A percentile compares a stretch with the other conserved stretches of the same genome.
phyloP scores from a whole-genome alignment of 2,113 vertebrate species.

The Barbus barbus region DNA sequence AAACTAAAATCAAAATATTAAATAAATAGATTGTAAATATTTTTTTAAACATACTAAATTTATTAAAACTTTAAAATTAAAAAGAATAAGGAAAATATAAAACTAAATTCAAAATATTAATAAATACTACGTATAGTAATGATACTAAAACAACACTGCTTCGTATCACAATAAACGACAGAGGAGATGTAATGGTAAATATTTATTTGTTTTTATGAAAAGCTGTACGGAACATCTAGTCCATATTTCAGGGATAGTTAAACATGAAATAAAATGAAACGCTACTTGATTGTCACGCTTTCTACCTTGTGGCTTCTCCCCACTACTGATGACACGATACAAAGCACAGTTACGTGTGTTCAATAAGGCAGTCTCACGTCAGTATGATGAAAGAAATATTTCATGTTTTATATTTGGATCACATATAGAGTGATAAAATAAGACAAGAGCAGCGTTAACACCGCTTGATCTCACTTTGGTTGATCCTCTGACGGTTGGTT shows the following conservation, averaged over 20 bases:
- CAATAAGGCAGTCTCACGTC: not conserved
- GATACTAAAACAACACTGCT: no score
- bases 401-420: slow-evolving; percentile 4
- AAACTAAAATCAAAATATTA: no score
- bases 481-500: not conserved
- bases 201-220: slow-evolving; percentile 56
- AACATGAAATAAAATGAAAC: slow-evolving; percentile 32
- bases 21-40: no score
- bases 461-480: slow-evolving; percentile 37
- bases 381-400: no score
- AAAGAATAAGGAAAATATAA: no score
- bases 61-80: no score
- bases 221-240: slow-evolving; percentile 20
- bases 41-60: no score
- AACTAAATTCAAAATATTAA: no score
- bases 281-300: slow-evolving; percentile 37
- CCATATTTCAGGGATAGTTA: slow-evolving; percentile 22
- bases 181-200: slow-evolving; percentile 43
- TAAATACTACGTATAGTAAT: no score
- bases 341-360: no score
- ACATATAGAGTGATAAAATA: slow-evolving; percentile 7
- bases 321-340: not conserved
- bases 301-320: not conserved
- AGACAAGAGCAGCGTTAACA: no score
- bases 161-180: not conserved